These are phyloP conservation scores for Periophthalmus modestus DNA, from an alignment of 2,113 vertebrate genomes.

Conservation along the genomic window DNA sequence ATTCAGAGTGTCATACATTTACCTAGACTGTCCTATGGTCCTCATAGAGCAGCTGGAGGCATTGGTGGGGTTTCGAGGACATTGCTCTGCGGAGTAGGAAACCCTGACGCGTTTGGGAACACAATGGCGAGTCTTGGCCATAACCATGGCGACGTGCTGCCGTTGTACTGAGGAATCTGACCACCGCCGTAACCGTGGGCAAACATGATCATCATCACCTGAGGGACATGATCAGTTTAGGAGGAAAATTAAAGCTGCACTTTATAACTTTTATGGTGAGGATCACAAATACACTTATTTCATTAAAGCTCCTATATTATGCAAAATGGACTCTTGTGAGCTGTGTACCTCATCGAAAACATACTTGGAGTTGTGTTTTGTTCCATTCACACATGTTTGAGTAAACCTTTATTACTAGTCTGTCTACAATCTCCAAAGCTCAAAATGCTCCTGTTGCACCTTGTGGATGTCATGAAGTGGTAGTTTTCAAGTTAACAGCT, in stretches of 20 bases:
- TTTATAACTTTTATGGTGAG: background rate
- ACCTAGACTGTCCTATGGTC: slow-evolving; percentile 91
- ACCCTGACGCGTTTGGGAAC: slow-evolving; percentile 76
- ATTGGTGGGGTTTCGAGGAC: slow-evolving; percentile 85
- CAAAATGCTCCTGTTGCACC: too few species aligned
- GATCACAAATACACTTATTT: too few species aligned
- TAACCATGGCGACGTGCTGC: slow-evolving; percentile 58
- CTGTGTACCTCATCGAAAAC: too few species aligned
- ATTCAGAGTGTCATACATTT: background rate
- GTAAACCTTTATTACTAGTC: too few species aligned
- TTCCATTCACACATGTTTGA: too few species aligned
- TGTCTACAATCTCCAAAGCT: too few species aligned
- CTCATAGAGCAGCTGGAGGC: slow-evolving; percentile 89
- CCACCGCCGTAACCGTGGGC: slow-evolving; percentile 72
- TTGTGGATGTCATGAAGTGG: too few species aligned
- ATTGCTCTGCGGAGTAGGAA: slow-evolving; percentile 78
- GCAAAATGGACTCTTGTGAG: too few species aligned
- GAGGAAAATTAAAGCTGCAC: background rate
- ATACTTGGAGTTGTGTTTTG: too few species aligned
- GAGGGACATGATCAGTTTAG: slow-evolving; percentile 17
- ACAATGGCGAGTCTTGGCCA: too few species aligned
- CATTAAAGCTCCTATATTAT: too few species aligned
- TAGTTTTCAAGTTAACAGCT: too few species aligned
- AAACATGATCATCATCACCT: slow-evolving; percentile 76
- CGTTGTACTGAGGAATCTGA: slow-evolving; percentile 71